Evolutionary conservation across 2,113 vertebrate species (phyloP).

Genomic region (Saimiri boliviensis): DNA sequence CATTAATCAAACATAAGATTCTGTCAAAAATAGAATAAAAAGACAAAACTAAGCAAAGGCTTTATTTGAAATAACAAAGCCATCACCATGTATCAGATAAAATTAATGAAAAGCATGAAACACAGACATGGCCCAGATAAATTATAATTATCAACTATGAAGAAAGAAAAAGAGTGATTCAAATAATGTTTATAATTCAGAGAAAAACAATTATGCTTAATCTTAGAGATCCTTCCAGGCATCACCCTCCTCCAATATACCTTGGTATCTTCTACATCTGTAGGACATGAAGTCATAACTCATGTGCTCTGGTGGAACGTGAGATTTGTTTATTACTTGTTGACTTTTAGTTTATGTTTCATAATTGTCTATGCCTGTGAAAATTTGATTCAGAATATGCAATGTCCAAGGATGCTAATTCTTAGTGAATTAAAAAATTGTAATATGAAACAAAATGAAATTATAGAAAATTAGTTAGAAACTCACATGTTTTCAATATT

Average conservation of each 20-base stretch:
- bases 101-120: conserved; percentile 28
- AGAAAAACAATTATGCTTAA: not conserved
- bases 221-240: not conserved
- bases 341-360: not conserved
- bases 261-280: not conserved
- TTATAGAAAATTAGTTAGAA: not conserved
- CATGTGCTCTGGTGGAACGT: not conserved
- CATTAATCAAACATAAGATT: conserved; percentile 46
- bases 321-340: not conserved
- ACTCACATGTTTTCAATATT: not conserved
- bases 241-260: not conserved
- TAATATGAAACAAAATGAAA: not conserved
- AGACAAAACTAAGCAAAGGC: not conserved
- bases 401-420: not conserved
- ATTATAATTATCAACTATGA: not conserved
- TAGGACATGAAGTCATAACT: not conserved
- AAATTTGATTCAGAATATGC: not conserved
- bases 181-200: not conserved
- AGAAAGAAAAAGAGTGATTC: not conserved
- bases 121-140: not conserved
- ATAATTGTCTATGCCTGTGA: not conserved
- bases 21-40: not conserved
- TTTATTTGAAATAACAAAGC: conserved; percentile 54
- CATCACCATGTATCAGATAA: not conserved
- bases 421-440: not conserved